Evolutionary conservation across 2,113 vertebrate genomes (phyloP).

Genomic region (Eubucco bourcierii): DNA sequence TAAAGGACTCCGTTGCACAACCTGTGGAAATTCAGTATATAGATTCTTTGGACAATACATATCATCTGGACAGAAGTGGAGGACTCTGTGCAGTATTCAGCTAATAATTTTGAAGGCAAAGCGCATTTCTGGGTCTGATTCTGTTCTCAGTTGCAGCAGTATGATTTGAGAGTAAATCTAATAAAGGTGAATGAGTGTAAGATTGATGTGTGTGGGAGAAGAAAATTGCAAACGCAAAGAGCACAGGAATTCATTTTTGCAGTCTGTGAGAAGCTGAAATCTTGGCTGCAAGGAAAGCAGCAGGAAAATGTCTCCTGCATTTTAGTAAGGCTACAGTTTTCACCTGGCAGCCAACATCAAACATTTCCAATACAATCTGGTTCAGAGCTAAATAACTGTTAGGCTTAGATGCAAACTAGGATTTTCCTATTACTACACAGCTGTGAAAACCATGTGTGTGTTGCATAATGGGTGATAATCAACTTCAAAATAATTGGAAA

Average conservation of each 20-base stretch:
- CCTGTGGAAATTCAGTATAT: not conserved
- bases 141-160: slow-evolving; percentile 26
- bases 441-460: not conserved
- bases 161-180: not conserved
- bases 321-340: not conserved
- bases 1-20: not conserved
- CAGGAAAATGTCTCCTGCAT: not conserved
- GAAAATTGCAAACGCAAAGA: not conserved
- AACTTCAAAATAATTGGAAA: not conserved
- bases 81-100: not conserved
- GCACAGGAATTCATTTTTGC: not conserved
- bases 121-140: slow-evolving; percentile 38
- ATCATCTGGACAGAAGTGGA: not conserved
- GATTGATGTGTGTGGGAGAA: not conserved
- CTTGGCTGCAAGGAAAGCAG: not conserved
- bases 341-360: not conserved
- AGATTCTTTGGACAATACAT: not conserved
- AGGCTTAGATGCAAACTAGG: not conserved
- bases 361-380: not conserved
- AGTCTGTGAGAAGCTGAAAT: not conserved
- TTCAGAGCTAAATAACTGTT: not conserved
- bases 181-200: not conserved
- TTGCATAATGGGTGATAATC: not conserved
- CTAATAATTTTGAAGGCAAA: slow-evolving; percentile 10
- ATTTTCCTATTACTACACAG: slow-evolving; percentile 3